These are phyloP conservation scores for Branchellion lobata DNA, from an alignment of 2,888 invertebrate species.

Conservation along the genomic window DNA sequence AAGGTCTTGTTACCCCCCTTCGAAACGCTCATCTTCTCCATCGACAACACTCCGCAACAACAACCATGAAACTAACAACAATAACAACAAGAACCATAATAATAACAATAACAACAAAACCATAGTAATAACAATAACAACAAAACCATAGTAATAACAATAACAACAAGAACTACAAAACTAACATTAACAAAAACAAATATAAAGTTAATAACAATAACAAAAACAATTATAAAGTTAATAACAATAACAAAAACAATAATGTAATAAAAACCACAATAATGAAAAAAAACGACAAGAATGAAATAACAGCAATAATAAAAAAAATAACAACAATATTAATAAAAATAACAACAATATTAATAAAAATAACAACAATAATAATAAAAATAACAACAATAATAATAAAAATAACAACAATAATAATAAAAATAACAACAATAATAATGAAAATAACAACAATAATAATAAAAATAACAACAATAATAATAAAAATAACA, in stretches of 20 bases:
- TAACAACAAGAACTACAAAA: constrained; percentile 8
- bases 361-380: too few species aligned
- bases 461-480: too few species aligned
- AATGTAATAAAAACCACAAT: background rate
- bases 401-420: too few species aligned
- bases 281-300: too few species aligned
- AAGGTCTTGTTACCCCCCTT: constrained; percentile 30
- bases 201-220: background rate
- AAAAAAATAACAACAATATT: too few species aligned
- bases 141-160: constrained; percentile 4
- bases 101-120: too few species aligned
- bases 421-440: too few species aligned
- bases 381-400: too few species aligned
- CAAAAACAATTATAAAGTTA: background rate
- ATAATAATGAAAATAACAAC: too few species aligned
- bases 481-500: too few species aligned
- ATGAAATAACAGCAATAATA: too few species aligned
- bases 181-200: background rate
- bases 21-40: constrained; percentile 19
- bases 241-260: background rate
- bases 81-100: background rate
- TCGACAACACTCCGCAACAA: background rate
- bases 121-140: background rate
- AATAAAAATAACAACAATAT: too few species aligned
- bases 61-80: background rate